A percentile compares a stretch with the other conserved stretches of the same genome.
phyloP scores from a whole-genome alignment of 2,797 vertebrate genomes.

The Helarctos malayanus region DNA sequence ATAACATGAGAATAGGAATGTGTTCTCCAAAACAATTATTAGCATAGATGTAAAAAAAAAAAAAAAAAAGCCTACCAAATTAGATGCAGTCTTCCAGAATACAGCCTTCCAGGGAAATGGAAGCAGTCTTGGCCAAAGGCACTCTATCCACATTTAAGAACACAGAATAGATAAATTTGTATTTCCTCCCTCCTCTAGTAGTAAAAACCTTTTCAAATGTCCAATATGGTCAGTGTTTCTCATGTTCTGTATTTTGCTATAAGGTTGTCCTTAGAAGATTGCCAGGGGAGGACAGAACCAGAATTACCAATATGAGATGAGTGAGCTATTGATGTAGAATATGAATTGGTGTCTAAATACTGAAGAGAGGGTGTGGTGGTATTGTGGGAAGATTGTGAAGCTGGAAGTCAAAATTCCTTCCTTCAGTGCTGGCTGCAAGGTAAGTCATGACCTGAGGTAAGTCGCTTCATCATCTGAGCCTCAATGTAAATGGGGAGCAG shows the following conservation, averaged over 20 bases:
- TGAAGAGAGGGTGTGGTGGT: neutral
- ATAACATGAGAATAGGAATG: neutral
- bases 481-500: neutral
- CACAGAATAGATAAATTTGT: neutral
- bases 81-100: neutral
- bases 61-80: neutral
- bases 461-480: neutral
- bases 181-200: neutral
- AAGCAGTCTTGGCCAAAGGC: neutral
- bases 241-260: neutral
- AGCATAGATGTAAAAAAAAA: neutral
- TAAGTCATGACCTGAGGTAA: neutral
- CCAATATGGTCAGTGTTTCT: neutral
- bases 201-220: constrained; percentile 32
- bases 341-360: neutral
- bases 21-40: neutral
- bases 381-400: neutral
- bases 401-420: constrained; percentile 11
- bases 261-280: neutral
- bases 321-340: neutral
- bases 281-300: neutral
- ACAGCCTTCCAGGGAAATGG: constrained; percentile 20
- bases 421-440: neutral
- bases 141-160: neutral
- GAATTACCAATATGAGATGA: neutral